phyloP scores from a whole-genome alignment of 2,113 vertebrate genomes.

The Formicarius rufipectus region DNA sequence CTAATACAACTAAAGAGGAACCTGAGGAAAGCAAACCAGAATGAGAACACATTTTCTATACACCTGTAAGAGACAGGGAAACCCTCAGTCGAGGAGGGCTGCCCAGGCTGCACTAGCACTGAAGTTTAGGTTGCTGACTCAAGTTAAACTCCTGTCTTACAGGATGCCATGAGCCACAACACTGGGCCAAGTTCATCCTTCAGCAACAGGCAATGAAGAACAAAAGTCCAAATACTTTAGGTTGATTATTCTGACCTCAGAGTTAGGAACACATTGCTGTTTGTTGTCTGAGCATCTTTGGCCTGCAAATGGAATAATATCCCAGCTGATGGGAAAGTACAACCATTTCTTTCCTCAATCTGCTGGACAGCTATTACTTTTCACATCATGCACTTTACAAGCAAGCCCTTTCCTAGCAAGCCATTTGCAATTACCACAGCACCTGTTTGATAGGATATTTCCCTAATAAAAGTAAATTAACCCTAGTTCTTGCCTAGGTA shows the following conservation, averaged over 20 bases:
- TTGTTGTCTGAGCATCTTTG: background rate
- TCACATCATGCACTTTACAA: background rate
- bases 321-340: background rate
- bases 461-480: background rate
- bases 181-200: background rate
- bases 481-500: background rate
- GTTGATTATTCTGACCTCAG: background rate
- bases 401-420: background rate
- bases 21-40: background rate
- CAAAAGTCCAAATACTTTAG: background rate
- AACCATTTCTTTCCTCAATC: background rate
- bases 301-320: background rate
- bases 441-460: background rate
- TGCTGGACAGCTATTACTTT: background rate
- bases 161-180: background rate
- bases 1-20: background rate
- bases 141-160: background rate
- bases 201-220: background rate
- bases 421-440: background rate
- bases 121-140: background rate
- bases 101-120: background rate
- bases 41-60: background rate
- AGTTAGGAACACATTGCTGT: background rate
- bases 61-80: background rate
- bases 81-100: fast-evolving